Conservation (phyloP, 2,888 invertebrate species). For the Ophraella communa region DNA sequence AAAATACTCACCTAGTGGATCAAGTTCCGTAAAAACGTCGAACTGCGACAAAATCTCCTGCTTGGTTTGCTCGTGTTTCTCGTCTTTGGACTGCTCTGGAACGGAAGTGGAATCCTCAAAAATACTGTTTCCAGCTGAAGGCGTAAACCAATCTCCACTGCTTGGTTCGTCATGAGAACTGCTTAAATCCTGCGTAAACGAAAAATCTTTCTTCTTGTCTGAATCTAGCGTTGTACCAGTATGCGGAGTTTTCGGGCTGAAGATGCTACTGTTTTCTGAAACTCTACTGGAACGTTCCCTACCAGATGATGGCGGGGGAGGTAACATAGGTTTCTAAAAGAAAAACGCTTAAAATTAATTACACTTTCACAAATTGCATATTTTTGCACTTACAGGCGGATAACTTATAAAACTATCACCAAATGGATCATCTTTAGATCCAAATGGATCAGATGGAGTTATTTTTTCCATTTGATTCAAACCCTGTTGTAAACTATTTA, state of each 20-base stretch:
- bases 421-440: slow-evolving; percentile 72
- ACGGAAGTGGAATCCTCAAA: slow-evolving; percentile 52
- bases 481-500: slow-evolving; percentile 84
- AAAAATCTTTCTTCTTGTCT: slow-evolving; percentile 50
- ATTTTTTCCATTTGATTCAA: slow-evolving; percentile 88
- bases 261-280: slow-evolving; percentile 54
- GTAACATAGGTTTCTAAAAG: slow-evolving; percentile 51
- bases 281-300: slow-evolving; percentile 49
- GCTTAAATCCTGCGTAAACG: slow-evolving; percentile 48
- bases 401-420: slow-evolving; percentile 74
- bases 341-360: background rate
- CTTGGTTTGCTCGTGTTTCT: slow-evolving; percentile 55
- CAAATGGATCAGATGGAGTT: slow-evolving; percentile 72
- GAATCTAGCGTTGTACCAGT: slow-evolving; percentile 44
- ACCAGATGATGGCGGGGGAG: slow-evolving; percentile 52
- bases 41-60: slow-evolving; percentile 62
- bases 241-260: slow-evolving; percentile 58
- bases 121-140: slow-evolving; percentile 51
- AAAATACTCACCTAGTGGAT: slow-evolving; percentile 79
- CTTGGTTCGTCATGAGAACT: slow-evolving; percentile 53
- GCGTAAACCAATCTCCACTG: slow-evolving; percentile 58
- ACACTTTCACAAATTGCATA: background rate
- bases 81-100: slow-evolving; percentile 49
- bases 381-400: slow-evolving; percentile 41
- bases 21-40: slow-evolving; percentile 92